A percentile compares a stretch with the other conserved stretches of the same genome.
Conservation (phyloP, 2,797 vertebrate species). For the Melanotaenia nigrans region DNA sequence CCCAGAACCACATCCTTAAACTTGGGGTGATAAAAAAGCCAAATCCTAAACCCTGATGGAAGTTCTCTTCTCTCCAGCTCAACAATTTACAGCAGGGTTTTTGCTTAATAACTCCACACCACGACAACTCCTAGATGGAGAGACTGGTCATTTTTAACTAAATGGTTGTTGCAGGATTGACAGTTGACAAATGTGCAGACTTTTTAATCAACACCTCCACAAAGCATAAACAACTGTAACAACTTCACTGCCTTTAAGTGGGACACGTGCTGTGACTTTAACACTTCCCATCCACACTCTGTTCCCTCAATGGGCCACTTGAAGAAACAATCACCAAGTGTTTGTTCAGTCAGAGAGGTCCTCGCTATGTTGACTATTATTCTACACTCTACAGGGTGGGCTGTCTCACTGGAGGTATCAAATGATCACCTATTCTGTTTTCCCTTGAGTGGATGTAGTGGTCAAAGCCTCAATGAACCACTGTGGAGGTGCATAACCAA, state of each 20-base stretch:
- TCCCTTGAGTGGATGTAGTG: conserved; percentile 58
- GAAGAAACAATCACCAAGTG: conserved; percentile 67
- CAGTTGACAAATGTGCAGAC: not conserved
- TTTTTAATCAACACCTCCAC: conserved; percentile 15
- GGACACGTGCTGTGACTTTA: conserved; percentile 27
- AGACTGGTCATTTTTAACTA: not conserved
- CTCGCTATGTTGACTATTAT: conserved; percentile 70
- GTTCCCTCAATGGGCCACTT: conserved; percentile 68
- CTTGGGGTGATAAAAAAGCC: conserved; percentile 40
- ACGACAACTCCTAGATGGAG: not conserved
- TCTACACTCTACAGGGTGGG: conserved; percentile 69
- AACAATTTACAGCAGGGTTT: conserved; percentile 39
- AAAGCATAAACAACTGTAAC: conserved; percentile 15
- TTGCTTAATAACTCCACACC: conserved; percentile 31
- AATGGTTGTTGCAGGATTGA: not conserved
- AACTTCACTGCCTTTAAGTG: conserved; percentile 13
- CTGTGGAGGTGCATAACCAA: conserved; percentile 64
- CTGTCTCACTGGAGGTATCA: conserved; percentile 67
- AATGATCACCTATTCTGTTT: conserved; percentile 75
- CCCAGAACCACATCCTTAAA: conserved; percentile 53
- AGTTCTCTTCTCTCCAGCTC: conserved; percentile 19
- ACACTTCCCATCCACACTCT: conserved; percentile 45
- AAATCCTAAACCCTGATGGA: conserved; percentile 40
- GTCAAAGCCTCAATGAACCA: conserved; percentile 67
- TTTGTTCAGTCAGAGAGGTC: conserved; percentile 68